Evolutionary conservation across 2,797 vertebrate genomes (phyloP).

Genomic region (Spinibarbus caldwelli): DNA sequence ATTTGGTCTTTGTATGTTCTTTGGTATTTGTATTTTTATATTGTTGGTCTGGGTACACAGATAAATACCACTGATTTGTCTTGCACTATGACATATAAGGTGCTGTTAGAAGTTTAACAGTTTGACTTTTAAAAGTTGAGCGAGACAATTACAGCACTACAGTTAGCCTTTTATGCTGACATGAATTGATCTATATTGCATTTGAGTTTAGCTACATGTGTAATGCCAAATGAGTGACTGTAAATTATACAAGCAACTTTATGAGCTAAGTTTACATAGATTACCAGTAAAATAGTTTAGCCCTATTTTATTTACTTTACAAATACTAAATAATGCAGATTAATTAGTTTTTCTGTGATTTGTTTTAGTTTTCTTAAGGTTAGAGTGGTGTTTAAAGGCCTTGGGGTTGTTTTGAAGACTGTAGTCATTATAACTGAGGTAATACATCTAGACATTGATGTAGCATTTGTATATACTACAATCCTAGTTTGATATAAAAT

Average conservation of each 20-base stretch:
- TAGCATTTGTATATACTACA: constrained; percentile 62
- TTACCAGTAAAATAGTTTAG: background rate
- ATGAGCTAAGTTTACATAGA: background rate
- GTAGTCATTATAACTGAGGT: constrained; percentile 54
- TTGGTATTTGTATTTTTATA: no score
- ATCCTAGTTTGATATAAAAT: constrained; percentile 65
- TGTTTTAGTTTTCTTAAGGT: background rate
- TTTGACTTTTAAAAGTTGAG: no score
- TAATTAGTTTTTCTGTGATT: background rate
- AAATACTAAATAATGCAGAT: background rate
- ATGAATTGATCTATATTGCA: background rate
- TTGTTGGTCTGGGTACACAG: background rate
- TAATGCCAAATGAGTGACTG: background rate
- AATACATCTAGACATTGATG: constrained; percentile 57
- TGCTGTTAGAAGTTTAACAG: background rate
- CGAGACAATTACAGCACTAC: no score
- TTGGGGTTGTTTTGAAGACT: constrained; percentile 34
- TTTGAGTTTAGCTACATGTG: background rate
- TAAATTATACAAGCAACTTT: background rate
- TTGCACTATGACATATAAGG: background rate
- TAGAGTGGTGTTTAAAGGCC: background rate
- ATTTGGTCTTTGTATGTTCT: no score
- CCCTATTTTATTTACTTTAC: background rate
- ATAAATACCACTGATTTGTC: background rate
- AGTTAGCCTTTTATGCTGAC: background rate